Conservation (phyloP, 2,888 invertebrate species). For the Malthinus seriepunctatus region DNA sequence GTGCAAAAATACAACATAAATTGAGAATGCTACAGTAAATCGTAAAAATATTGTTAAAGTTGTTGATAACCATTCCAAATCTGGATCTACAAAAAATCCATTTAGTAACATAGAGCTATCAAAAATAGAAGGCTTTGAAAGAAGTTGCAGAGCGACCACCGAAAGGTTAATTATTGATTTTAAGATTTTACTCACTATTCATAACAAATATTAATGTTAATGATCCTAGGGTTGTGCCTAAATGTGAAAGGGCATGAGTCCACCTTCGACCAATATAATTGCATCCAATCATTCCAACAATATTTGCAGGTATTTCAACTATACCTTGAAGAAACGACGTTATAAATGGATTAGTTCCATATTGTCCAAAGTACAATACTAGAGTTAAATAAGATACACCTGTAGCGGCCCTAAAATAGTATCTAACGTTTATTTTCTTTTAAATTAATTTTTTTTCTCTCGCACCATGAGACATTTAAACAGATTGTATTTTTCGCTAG, state of each 20-base stretch:
- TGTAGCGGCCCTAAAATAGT: conserved; percentile 55
- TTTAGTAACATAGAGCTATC: too few relatives aligned
- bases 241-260: conserved; percentile 55
- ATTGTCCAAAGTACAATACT: conserved; percentile 58
- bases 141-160: background rate
- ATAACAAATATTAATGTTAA: conserved; percentile 53
- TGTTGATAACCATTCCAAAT: conserved; percentile 5
- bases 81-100: conserved; percentile 1
- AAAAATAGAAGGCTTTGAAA: too few relatives aligned
- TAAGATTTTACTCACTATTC: conserved; percentile 42
- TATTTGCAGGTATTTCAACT: conserved; percentile 66
- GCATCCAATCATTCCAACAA: conserved; percentile 59
- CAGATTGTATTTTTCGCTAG: conserved; percentile 60
- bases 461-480: conserved; percentile 61
- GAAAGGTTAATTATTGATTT: background rate
- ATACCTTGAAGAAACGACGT: conserved; percentile 66
- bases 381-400: conserved; percentile 59
- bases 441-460: background rate
- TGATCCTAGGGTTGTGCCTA: conserved; percentile 51
- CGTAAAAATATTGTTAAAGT: conserved; percentile 56
- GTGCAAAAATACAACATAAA: conserved; percentile 63
- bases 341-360: conserved; percentile 67
- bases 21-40: conserved; percentile 60
- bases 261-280: conserved; percentile 60
- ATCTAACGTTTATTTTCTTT: background rate